Conservation (phyloP, 64 coral and sea anemone species). For the Porites lutea region DNA sequence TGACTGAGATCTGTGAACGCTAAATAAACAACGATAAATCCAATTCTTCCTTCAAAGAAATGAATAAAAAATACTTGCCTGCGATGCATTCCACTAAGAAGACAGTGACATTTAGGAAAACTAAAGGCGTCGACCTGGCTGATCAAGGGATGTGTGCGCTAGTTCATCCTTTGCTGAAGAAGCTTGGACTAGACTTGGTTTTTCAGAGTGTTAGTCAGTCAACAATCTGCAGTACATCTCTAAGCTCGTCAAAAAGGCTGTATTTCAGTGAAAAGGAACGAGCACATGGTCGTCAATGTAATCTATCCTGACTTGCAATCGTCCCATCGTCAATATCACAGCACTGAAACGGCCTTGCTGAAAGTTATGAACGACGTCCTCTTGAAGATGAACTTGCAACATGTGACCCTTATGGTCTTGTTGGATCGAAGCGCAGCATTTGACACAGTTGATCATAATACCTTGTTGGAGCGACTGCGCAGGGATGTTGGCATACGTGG, state of each 20-base stretch:
- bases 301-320: not conserved
- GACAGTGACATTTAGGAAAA: too few species aligned
- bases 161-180: constrained; percentile 11
- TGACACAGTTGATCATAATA: too few species aligned
- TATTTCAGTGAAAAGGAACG: not conserved
- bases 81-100: too few species aligned
- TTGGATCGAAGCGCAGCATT: too few species aligned
- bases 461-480: too few species aligned
- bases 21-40: too few species aligned
- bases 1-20: too few species aligned
- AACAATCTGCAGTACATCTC: constrained; percentile 34
- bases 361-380: constrained; percentile 9
- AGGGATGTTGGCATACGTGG: too few species aligned
- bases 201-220: not conserved
- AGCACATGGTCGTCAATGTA: not conserved
- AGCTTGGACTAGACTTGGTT: not conserved
- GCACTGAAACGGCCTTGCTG: constrained; percentile 2
- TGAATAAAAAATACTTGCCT: too few species aligned
- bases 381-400: not conserved
- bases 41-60: too few species aligned
- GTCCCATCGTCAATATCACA: not conserved
- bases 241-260: not conserved
- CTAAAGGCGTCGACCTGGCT: not conserved
- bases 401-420: too few species aligned
- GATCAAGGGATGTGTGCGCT: constrained; percentile 1